Conservation (phyloP, 2,113 vertebrate species). For the Gymnogyps californianus region DNA sequence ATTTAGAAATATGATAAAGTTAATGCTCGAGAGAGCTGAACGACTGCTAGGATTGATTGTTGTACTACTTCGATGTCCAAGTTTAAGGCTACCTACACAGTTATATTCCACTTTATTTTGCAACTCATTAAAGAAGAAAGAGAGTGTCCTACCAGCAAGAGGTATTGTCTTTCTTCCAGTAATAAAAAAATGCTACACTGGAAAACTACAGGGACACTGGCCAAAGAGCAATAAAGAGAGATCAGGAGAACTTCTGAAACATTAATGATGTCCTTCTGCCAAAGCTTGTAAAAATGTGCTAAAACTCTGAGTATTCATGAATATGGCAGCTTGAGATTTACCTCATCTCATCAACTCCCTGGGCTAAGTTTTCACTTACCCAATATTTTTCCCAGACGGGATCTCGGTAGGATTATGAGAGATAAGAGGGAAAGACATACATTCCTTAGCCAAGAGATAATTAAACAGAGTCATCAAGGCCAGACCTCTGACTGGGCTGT, state of each 20-base stretch:
- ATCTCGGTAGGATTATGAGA: constrained; percentile 26
- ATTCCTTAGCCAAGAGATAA: constrained; percentile 53
- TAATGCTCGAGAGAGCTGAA: constrained; percentile 28
- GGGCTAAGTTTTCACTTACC: constrained; percentile 29
- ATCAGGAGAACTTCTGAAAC: constrained; percentile 63
- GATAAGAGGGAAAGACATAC: constrained; percentile 20
- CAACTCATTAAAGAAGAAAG: constrained; percentile 50
- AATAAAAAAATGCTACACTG: constrained; percentile 49
- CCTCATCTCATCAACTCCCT: constrained; percentile 54
- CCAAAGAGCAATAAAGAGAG: constrained; percentile 45
- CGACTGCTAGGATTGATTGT: background rate
- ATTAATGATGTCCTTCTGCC: constrained; percentile 62
- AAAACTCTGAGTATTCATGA: constrained; percentile 42
- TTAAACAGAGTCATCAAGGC: constrained; percentile 62
- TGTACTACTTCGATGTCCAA: constrained; percentile 13
- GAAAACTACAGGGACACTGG: constrained; percentile 44
- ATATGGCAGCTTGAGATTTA: constrained; percentile 57
- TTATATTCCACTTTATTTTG: constrained; percentile 35
- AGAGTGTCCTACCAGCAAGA: constrained; percentile 8
- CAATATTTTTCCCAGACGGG: constrained; percentile 19
- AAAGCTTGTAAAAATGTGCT: constrained; percentile 60
- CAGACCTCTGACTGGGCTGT: constrained; percentile 61
- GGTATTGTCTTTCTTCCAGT: constrained; percentile 29
- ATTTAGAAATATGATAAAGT: constrained; percentile 52
- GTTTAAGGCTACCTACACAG: background rate